Evolutionary conservation across 2,797 vertebrate species (phyloP).

Genomic region (Phalloptychus januarius): DNA sequence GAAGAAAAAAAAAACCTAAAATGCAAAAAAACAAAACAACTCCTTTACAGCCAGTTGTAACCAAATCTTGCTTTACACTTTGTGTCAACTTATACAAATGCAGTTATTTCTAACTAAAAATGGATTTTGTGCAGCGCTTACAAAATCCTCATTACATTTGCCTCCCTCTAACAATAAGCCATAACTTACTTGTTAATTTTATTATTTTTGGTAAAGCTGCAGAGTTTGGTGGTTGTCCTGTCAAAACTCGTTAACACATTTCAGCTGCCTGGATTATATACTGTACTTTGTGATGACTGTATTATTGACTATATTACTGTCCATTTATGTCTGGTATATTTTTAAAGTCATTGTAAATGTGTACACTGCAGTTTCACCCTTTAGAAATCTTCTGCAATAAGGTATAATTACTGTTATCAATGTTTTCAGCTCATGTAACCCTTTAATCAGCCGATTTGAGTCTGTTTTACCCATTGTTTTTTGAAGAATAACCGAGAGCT

Average conservation of each 20-base stretch:
- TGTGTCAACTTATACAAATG: constrained; percentile 12
- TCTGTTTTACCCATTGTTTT: neutral
- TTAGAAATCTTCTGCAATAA: constrained; percentile 8
- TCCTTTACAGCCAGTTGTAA: constrained; percentile 9
- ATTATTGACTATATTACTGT: constrained; percentile 3
- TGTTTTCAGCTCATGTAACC: constrained; percentile 13
- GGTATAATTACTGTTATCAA: neutral
- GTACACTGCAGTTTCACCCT: constrained; percentile 6
- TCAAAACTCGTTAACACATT: constrained; percentile 20
- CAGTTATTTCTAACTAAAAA: constrained; percentile 13
- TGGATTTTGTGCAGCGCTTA: constrained; percentile 38
- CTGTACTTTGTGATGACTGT: neutral
- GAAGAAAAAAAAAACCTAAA: constrained; percentile 1
- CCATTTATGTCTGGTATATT: constrained; percentile 6
- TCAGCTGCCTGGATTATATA: constrained; percentile 7
- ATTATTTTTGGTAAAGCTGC: constrained; percentile 16
- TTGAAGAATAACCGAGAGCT: constrained; percentile 17
- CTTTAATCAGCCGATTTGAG: neutral
- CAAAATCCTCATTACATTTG: constrained; percentile 35
- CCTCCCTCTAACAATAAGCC: constrained; percentile 9
- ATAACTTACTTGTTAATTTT: constrained; percentile 3
- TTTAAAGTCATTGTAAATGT: constrained; percentile 9
- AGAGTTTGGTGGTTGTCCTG: constrained; percentile 16
- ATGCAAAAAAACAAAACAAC: neutral
- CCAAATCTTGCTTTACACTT: constrained; percentile 10